phyloP scores from a whole-genome alignment of 2,113 vertebrate species.

The Orycteropus afer region DNA sequence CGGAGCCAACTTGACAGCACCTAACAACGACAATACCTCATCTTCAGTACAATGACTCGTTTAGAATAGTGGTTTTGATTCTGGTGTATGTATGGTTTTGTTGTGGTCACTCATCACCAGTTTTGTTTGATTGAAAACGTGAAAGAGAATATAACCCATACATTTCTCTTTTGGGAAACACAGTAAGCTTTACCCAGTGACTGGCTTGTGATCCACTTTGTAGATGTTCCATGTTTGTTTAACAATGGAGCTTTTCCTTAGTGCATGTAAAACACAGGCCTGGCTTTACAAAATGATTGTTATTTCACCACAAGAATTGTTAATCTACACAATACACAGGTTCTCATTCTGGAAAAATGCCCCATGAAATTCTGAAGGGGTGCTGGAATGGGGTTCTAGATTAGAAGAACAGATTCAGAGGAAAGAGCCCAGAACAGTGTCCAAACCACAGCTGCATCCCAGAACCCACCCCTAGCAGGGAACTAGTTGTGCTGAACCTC shows the following conservation, averaged over 20 bases:
- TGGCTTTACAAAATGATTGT: not conserved
- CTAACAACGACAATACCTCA: too few species aligned
- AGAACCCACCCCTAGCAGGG: too few species aligned
- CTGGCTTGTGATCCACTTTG: not conserved
- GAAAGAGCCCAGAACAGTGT: not conserved
- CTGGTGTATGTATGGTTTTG: not conserved
- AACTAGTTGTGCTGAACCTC: not conserved
- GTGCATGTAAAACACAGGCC: not conserved
- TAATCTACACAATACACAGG: not conserved
- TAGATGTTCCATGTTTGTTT: not conserved
- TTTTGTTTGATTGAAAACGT: not conserved
- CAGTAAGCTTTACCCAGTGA: not conserved
- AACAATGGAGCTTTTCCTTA: not conserved
- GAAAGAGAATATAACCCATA: not conserved
- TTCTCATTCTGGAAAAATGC: not conserved
- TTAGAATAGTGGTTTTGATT: not conserved
- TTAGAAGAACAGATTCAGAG: not conserved
- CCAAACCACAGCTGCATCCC: not conserved
- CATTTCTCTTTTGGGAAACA: not conserved
- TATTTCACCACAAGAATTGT: not conserved
- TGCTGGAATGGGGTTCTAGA: not conserved
- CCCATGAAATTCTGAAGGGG: not conserved
- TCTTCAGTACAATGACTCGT: not conserved
- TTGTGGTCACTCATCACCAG: not conserved
- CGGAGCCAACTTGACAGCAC: too few species aligned